Percentiles rank a stretch among this genome's conserved stretches.
These are phyloP conservation scores for Nowickia ferox DNA, from an alignment of 2,888 invertebrate genomes.

Conservation along the genomic window DNA sequence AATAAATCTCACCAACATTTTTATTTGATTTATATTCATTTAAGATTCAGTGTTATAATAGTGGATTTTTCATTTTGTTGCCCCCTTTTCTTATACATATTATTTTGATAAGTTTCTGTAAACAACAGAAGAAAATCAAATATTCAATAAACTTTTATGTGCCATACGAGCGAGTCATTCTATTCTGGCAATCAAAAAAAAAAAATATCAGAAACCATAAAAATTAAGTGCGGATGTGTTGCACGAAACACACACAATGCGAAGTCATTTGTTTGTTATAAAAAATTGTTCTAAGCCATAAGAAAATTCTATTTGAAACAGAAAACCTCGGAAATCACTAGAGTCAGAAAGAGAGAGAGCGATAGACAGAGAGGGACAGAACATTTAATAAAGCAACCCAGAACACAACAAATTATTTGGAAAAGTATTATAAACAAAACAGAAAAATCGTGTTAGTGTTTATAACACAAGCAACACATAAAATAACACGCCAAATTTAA, in stretches of 20 bases:
- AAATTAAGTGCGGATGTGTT: conserved; percentile 16
- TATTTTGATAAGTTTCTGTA: conserved; percentile 7
- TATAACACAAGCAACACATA: conserved; percentile 34
- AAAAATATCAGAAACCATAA: conserved; percentile 43
- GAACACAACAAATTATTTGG: conserved; percentile 6
- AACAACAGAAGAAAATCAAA: conserved; percentile 56
- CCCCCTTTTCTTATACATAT: background rate
- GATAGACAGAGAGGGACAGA: too few relatives aligned
- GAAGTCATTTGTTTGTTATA: conserved; percentile 5
- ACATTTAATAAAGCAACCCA: background rate
- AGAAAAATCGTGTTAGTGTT: conserved; percentile 32
- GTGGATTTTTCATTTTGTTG: conserved; percentile 10
- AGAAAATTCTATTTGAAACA: background rate
- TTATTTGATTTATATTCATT: conserved; percentile 17
- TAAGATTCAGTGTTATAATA: conserved; percentile 35
- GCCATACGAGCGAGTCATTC: background rate
- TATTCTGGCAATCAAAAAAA: background rate
- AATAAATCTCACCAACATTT: conserved; percentile 22
- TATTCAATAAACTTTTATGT: conserved; percentile 61
- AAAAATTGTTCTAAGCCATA: background rate
- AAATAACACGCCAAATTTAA: conserved; percentile 53
- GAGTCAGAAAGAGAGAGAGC: too few relatives aligned
- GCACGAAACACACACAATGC: conserved; percentile 8
- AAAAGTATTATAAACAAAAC: conserved; percentile 2
- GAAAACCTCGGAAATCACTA: background rate